These are phyloP conservation scores for Daboia siamensis DNA, from an alignment of 2,113 vertebrate species.

Conservation along the genomic window DNA sequence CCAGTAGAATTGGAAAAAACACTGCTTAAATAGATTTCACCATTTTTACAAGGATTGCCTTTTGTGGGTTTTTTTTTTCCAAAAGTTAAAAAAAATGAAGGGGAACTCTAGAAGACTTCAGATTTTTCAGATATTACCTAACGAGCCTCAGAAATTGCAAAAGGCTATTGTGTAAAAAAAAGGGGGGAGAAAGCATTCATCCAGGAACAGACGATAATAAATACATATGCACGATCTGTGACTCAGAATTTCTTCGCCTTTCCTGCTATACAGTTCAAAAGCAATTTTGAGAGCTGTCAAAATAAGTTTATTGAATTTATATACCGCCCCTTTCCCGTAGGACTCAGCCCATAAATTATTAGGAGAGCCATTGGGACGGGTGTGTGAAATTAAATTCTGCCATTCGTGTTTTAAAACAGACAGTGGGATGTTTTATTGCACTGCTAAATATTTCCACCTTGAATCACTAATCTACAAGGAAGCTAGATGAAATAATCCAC, in stretches of 20 bases:
- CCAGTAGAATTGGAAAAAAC: neutral
- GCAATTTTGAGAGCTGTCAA: neutral
- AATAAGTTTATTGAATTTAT: too few relatives aligned
- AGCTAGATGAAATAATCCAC: neutral
- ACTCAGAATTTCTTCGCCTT: neutral
- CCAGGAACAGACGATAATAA: neutral
- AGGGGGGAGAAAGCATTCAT: neutral
- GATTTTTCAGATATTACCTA: neutral
- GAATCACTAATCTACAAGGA: neutral
- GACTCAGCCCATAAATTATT: neutral
- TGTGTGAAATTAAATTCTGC: neutral
- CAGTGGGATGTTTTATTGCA: neutral
- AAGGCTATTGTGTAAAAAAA: neutral
- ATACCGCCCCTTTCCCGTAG: too few relatives aligned
- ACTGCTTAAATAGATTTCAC: neutral
- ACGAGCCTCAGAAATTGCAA: neutral
- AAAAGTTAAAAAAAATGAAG: neutral
- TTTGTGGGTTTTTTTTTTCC: neutral
- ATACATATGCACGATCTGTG: too few relatives aligned
- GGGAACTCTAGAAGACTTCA: neutral
- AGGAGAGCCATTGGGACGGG: neutral
- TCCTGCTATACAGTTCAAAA: neutral
- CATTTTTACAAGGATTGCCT: neutral
- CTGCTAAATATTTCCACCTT: neutral
- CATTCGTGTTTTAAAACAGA: neutral